Evolutionary conservation across 1,140 invertebrate species (phyloP), one percentile per base, ranked within the genome.

Genomic region (Metopolophium dirhodum): DNA sequence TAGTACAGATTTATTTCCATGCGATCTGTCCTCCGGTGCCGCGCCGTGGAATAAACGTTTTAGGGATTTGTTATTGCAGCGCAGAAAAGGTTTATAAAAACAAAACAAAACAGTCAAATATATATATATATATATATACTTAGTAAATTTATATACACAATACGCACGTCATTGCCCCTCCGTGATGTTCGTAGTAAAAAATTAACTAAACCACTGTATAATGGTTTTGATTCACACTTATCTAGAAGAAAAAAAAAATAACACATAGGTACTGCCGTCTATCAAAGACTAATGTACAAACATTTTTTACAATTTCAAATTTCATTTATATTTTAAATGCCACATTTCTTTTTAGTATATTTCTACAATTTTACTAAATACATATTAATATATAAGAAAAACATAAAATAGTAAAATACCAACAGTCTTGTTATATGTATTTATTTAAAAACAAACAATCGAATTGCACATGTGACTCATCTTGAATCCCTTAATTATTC

Each of bases 1-100:
- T 88, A 54, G 30, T 57, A 61, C 37, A 61, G 51, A 61, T 90
- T 89, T 89, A 89, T 89, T 61, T 61, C 9, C n/a, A 90, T 11
- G 30, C 35, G 86, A 61, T 22, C 54, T 23, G 51, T 57, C 26
- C 61, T 77, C n/a, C n/a, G 61, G 45, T 87, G 1, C 47, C 14
- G 7, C 7, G 2, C 23, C 1, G 9, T 20, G 18, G 41, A 14
- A 37, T 57, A 26, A 23, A 14, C 41, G 37, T 90, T 57, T 57
- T 20, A 26, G n/a, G 18, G 1, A 51, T 88, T 61, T 23, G 3
- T 61, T 57, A 18, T 57, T 90, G 35, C 41, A 41, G 2, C 35
- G 1, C 35, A 35, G 61, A n/a, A 37, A 54, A 4, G 6, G 51
- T 22, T 22, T 26, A 26, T 41, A 85, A 11, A 85, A 30, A 85